These are phyloP conservation scores for Diachasmimorpha longicaudata DNA, from an alignment of 1,140 invertebrate species.

Conservation along the genomic window DNA sequence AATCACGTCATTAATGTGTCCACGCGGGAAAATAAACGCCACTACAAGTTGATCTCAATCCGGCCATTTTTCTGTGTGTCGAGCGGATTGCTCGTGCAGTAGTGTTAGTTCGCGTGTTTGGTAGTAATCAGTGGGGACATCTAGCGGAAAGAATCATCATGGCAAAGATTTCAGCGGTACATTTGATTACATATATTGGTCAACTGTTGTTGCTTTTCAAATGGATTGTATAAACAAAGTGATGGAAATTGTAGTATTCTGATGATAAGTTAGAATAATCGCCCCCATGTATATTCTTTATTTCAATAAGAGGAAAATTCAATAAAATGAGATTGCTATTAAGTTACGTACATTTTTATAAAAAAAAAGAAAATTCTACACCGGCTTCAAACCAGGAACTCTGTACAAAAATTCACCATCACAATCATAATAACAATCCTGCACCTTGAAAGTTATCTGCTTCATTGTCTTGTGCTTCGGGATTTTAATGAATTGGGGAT, in stretches of 20 bases:
- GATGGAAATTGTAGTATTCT: no score
- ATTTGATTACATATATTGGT: no score
- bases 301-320: no score
- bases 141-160: neutral
- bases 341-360: neutral
- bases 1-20: neutral
- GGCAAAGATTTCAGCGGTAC: no score
- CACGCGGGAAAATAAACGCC: neutral
- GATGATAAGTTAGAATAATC: no score
- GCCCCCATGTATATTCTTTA: no score
- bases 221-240: no score
- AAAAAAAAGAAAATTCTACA: neutral
- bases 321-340: no score
- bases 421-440: slow-evolving; percentile 79
- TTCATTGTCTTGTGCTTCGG: slow-evolving; percentile 66
- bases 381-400: slow-evolving; percentile 65
- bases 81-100: neutral
- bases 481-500: slow-evolving; percentile 70
- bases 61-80: neutral
- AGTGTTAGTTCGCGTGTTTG: no score
- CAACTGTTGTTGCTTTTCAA: no score
- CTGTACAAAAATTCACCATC: slow-evolving; percentile 79
- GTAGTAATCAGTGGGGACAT: neutral
- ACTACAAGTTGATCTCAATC: neutral
- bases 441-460: slow-evolving; percentile 72